A percentile compares a stretch with the other conserved stretches of the same genome.
These are phyloP conservation scores for Enteromius mattozi DNA, from an alignment of 2,797 vertebrate species.

Conservation along the genomic window DNA sequence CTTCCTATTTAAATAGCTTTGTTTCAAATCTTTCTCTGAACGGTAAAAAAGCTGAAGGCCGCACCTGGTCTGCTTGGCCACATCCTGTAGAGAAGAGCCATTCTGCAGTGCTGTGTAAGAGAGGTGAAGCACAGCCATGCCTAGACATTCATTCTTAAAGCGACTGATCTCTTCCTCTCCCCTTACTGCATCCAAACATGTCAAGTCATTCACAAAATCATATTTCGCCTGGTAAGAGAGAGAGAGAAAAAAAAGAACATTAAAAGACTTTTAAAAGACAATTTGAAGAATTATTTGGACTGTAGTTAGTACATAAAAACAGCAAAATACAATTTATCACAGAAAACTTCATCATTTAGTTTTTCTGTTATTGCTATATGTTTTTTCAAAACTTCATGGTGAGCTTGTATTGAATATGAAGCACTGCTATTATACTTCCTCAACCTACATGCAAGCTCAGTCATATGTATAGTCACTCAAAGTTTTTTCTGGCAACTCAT, in stretches of 20 bases:
- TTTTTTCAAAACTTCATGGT: not conserved
- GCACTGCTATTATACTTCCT: not conserved
- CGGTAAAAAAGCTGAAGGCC: slow-evolving; percentile 14
- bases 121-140: slow-evolving; percentile 93
- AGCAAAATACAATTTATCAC: not conserved
- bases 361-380: not conserved
- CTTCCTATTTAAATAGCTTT: not conserved
- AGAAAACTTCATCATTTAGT: not conserved
- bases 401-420: not conserved
- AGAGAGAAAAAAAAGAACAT: not conserved
- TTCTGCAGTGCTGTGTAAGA: slow-evolving; percentile 81
- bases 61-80: slow-evolving; percentile 84
- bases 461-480: not conserved
- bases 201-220: slow-evolving; percentile 89
- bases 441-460: not conserved
- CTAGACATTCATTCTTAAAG: slow-evolving; percentile 92
- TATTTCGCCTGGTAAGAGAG: slow-evolving; percentile 81
- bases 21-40: not conserved
- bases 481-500: not conserved
- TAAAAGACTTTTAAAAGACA: not conserved
- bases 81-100: slow-evolving; percentile 80
- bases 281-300: not conserved
- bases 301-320: not conserved
- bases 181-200: slow-evolving; percentile 75
- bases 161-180: slow-evolving; percentile 79